Evolutionary conservation across 2,888 invertebrate species (phyloP), one percentile per base, ranked within the genome.

Genomic region (Plagiodera versicolora): DNA sequence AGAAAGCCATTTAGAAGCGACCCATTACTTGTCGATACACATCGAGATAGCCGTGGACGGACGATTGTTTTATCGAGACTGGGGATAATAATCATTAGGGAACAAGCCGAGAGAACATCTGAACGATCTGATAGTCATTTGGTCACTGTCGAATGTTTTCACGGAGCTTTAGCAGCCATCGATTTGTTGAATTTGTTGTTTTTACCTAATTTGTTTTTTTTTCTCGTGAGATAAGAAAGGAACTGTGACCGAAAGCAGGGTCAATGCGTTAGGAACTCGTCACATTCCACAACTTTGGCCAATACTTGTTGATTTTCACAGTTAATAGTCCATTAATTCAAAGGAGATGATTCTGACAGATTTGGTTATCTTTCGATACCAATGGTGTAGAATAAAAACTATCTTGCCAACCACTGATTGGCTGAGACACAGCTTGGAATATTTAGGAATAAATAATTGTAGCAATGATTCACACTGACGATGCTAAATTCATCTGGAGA

Each of bases 71-170:
- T 75, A 75, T 76, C 73, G 72, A 69, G 65, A 70, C 66, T 63
- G 67, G 64, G 64, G 68, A 74, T 67, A 74, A 77, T 77, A 75
- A 77, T 75, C 77, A 76, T 77, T 75, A 74, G 74, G 66, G 64
- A 64, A 67, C 67, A 67, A 68, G 63, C 65, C 58, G 66, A 63
- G 65, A 61, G 64, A 69, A 69, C 70, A 69, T 68, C 66, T 58
- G 60, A 63, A 59, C 64, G 35, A 64, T 61, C 66, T 53, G 60
- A 66, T 62, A 59, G 60, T 59, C 59, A 58, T 61, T 61, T 57
- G 62, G 60, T 62, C 60, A 54, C 58, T 51, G 39, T 14, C 39
- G 32, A 64, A 52, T 56, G 63, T 61, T 64, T 64, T 64, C 56
- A 61, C 60, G 48, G n/a, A 44, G 35, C 53, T 30, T 20, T 24